A percentile compares a stretch with the other conserved stretches of the same genome.
Evolutionary conservation across 2,113 vertebrate genomes (phyloP).

Genomic region (Camelus bactrianus): DNA sequence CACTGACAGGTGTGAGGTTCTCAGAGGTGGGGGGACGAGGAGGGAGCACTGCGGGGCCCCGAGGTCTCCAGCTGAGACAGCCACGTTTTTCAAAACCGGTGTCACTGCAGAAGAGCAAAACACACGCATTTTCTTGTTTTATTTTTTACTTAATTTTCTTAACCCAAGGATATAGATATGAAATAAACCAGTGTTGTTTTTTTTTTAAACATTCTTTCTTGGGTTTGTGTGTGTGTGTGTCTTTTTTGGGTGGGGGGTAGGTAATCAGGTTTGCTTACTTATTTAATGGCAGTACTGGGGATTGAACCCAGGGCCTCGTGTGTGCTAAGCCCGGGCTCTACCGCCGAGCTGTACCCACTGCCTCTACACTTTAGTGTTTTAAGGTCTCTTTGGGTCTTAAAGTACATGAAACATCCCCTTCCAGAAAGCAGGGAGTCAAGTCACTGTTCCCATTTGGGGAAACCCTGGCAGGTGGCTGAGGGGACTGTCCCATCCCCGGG

Average conservation of each 20-base stretch:
- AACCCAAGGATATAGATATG: background rate
- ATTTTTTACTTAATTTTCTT: background rate
- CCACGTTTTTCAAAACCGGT: background rate
- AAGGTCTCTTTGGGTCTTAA: constrained; percentile 11
- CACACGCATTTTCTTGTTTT: background rate
- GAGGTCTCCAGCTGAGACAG: background rate
- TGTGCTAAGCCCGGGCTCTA: too few species aligned
- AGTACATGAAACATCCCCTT: background rate
- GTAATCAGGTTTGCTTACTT: too few species aligned
- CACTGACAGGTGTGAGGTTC: background rate
- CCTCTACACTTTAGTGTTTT: background rate
- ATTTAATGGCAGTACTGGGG: too few species aligned
- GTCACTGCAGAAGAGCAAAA: background rate
- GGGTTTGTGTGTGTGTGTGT: too few species aligned
- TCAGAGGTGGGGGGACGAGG: background rate
- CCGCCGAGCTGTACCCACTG: too few species aligned
- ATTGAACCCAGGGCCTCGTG: too few species aligned
- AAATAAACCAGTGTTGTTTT: background rate
- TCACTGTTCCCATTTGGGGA: background rate
- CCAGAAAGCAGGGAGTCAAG: background rate
- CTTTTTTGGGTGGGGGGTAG: too few species aligned
- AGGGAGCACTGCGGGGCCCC: background rate
- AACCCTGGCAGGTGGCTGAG: background rate
- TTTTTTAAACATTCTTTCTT: too few species aligned
- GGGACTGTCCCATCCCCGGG: background rate